phyloP scores from a whole-genome alignment of 2,797 vertebrate species.

The Denticeps clupeoides region DNA sequence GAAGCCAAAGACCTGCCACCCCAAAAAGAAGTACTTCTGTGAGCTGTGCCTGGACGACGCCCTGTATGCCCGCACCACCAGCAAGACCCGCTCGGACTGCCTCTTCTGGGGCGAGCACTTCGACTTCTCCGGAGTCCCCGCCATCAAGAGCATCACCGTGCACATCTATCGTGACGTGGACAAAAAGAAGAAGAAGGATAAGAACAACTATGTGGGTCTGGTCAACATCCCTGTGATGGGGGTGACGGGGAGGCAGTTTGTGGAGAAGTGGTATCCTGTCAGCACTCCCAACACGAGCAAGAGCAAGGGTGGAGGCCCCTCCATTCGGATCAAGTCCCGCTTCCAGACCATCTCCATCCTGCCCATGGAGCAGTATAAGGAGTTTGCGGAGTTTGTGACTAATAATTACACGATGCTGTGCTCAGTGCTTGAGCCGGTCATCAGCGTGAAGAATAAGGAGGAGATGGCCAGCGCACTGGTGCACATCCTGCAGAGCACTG shows the following conservation, averaged over 20 bases:
- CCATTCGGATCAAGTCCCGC: slow-evolving; percentile 86
- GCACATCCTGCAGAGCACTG: slow-evolving; percentile 93
- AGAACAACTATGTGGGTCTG: slow-evolving; percentile 89
- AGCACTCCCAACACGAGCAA: slow-evolving; percentile 86
- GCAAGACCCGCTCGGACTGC: slow-evolving; percentile 81
- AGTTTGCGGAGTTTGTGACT: slow-evolving; percentile 92
- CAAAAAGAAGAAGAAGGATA: slow-evolving; percentile 96
- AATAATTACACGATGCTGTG: slow-evolving; percentile 85
- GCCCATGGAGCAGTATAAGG: slow-evolving; percentile 97
- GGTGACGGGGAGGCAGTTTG: slow-evolving; percentile 79
- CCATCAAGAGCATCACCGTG: slow-evolving; percentile 76
- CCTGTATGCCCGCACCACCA: slow-evolving; percentile 88
- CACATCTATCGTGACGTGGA: slow-evolving; percentile 89
- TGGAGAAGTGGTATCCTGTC: slow-evolving; percentile 93
- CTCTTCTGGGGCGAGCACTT: slow-evolving; percentile 98
- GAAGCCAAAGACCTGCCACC: slow-evolving; percentile 90
- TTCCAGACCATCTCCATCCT: slow-evolving; percentile 88
- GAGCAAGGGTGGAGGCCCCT: slow-evolving; percentile 75
- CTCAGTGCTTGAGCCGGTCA: slow-evolving; percentile 87
- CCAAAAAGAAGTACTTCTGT: slow-evolving; percentile 94
- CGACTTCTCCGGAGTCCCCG: slow-evolving; percentile 74
- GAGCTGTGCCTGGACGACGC: slow-evolving; percentile 94
- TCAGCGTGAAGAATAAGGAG: slow-evolving; percentile 92
- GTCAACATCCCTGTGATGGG: slow-evolving; percentile 81
- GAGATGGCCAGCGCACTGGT: slow-evolving; percentile 91